Percentiles rank a stretch among this genome's conserved stretches.
Conservation (phyloP, 2,113 vertebrate genomes). For the Tapirus terrestris region DNA sequence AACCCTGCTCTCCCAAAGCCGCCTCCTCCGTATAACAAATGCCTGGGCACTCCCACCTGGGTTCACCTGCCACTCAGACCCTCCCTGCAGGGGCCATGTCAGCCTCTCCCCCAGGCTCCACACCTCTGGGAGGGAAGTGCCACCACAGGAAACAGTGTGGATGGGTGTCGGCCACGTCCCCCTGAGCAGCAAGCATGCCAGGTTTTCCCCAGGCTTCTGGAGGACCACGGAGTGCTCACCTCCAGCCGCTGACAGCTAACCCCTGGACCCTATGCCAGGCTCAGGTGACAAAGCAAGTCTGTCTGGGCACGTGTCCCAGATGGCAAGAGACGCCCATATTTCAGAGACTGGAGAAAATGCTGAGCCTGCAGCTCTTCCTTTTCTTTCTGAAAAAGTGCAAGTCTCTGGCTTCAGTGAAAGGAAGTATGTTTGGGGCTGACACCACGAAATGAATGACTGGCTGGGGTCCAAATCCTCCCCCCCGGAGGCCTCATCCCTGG, state of each 20-base stretch:
- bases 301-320: not conserved
- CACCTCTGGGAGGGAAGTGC: no score
- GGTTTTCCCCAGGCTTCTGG: not conserved
- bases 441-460: fast-evolving
- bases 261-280: no score
- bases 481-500: fast-evolving
- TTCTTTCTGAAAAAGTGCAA: not conserved
- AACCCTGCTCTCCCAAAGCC: not conserved
- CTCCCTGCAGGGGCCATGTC: no score
- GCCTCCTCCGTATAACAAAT: not conserved
- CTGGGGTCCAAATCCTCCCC: not conserved
- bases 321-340: no score
- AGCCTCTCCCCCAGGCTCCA: not conserved
- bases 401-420: not conserved
- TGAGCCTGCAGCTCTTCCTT: not conserved
- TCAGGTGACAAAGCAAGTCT: not conserved
- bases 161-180: no score
- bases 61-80: not conserved
- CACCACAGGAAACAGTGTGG: not conserved
- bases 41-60: fast-evolving
- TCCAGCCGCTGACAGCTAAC: not conserved
- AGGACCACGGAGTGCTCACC: not conserved
- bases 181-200: not conserved
- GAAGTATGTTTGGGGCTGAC: not conserved
- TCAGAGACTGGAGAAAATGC: no score